These are phyloP conservation scores for Cygnus buccinator DNA, from an alignment of 2,113 vertebrate species.

Conservation along the genomic window DNA sequence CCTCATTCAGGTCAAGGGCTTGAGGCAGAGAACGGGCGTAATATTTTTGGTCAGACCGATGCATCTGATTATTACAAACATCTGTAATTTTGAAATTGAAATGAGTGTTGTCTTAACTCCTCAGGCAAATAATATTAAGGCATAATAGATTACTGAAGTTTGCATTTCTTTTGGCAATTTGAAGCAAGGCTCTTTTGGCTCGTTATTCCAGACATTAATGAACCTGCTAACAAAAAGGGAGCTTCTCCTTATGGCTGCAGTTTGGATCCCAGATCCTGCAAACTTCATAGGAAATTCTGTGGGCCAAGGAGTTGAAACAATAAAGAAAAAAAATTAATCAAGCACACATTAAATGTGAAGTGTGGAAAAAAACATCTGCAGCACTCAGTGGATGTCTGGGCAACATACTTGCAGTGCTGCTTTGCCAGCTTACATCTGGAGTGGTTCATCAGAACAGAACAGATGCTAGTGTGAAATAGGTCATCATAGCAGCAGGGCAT, in stretches of 20 bases:
- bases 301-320: slow-evolving; percentile 14
- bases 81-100: slow-evolving; percentile 71
- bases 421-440: slow-evolving; percentile 64
- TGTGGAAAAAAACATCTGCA: slow-evolving; percentile 28
- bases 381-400: neutral
- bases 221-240: neutral
- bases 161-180: slow-evolving; percentile 18
- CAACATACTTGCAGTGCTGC: neutral
- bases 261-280: neutral
- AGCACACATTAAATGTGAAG: slow-evolving; percentile 4
- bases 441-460: slow-evolving; percentile 30
- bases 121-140: slow-evolving; percentile 32
- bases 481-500: slow-evolving; percentile 50
- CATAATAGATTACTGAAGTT: slow-evolving; percentile 39
- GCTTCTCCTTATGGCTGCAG: neutral
- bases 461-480: slow-evolving; percentile 75
- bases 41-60: slow-evolving; percentile 63
- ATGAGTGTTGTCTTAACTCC: slow-evolving; percentile 51
- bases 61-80: slow-evolving; percentile 59
- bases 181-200: neutral
- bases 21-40: slow-evolving; percentile 52
- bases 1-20: slow-evolving; percentile 80
- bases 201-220: neutral
- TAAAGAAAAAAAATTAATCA: slow-evolving; percentile 7
- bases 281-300: slow-evolving; percentile 8